Percentiles rank a stretch among this genome's conserved stretches.
These are phyloP conservation scores for Okamejei kenojei DNA, from an alignment of 2,797 vertebrate species.

Conservation along the genomic window DNA sequence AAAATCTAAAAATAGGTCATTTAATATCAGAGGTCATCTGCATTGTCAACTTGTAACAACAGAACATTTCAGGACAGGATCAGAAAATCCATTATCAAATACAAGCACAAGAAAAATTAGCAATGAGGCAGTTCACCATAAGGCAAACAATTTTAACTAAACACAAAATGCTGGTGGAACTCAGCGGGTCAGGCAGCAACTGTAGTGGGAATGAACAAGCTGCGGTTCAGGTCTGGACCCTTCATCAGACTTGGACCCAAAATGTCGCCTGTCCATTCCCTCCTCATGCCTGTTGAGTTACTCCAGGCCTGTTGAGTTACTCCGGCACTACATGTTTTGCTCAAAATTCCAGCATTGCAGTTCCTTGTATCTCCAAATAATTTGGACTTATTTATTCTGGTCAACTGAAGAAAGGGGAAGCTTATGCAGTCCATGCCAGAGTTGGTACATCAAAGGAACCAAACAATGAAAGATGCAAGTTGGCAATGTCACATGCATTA, in stretches of 20 bases:
- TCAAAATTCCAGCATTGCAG: no score
- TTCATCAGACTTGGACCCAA: no score
- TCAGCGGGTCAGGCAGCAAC: no score
- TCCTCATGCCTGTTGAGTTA: no score
- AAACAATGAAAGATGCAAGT: not conserved
- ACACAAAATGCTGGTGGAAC: no score
- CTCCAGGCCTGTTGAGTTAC: no score
- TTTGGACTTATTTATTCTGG: not conserved
- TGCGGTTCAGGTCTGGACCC: no score
- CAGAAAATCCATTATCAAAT: not conserved
- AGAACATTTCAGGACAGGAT: not conserved
- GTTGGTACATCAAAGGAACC: not conserved
- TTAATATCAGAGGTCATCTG: not conserved
- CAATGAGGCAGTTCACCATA: not conserved
- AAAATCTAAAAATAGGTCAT: constrained; percentile 1
- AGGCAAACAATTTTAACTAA: not conserved
- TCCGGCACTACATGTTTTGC: no score
- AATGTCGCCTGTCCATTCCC: no score
- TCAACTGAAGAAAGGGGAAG: not conserved
- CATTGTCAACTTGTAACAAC: not conserved
- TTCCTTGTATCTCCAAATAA: not conserved
- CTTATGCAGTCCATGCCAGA: not conserved
- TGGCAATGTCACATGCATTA: no score
- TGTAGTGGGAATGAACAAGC: no score
- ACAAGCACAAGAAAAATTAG: not conserved